phyloP scores from a whole-genome alignment of 2,797 vertebrate species.

The Peromyscus eremicus region DNA sequence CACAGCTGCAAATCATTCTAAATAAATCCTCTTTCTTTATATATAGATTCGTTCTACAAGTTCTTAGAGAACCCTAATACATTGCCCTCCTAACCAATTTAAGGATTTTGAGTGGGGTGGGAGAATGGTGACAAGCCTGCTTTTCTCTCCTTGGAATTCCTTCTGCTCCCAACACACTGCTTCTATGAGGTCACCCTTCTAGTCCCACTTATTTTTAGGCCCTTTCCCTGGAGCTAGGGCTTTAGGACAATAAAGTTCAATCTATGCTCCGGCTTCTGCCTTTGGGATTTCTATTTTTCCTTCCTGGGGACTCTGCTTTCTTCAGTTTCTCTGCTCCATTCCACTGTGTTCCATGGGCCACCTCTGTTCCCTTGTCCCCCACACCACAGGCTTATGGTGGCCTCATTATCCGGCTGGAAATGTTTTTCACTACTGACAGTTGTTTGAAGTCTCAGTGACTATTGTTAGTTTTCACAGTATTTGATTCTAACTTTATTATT shows the following conservation, averaged over 20 bases:
- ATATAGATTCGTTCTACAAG: not conserved
- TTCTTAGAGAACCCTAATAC: not conserved
- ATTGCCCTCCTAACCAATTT: not conserved
- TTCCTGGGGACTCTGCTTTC: not conserved
- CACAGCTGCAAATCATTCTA: not conserved
- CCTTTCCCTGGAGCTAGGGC: not conserved
- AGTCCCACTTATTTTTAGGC: not conserved
- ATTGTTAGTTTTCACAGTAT: not conserved
- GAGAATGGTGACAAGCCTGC: not conserved
- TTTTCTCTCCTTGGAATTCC: not conserved
- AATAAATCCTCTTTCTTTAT: not conserved
- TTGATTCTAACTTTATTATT: not conserved
- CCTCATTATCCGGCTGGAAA: not conserved
- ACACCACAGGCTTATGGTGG: not conserved
- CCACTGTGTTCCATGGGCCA: not conserved
- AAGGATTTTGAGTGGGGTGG: not conserved
- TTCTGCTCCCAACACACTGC: not conserved
- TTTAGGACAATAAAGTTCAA: not conserved
- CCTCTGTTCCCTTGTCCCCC: not conserved
- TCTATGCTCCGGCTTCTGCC: not conserved
- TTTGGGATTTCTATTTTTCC: not conserved
- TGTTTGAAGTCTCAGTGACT: not conserved
- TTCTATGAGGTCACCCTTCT: not conserved
- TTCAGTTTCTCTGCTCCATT: not conserved
- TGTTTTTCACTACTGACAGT: not conserved